Evolutionary conservation across 2,888 invertebrate genomes (phyloP).

Genomic region (Odontocerum albicorne): DNA sequence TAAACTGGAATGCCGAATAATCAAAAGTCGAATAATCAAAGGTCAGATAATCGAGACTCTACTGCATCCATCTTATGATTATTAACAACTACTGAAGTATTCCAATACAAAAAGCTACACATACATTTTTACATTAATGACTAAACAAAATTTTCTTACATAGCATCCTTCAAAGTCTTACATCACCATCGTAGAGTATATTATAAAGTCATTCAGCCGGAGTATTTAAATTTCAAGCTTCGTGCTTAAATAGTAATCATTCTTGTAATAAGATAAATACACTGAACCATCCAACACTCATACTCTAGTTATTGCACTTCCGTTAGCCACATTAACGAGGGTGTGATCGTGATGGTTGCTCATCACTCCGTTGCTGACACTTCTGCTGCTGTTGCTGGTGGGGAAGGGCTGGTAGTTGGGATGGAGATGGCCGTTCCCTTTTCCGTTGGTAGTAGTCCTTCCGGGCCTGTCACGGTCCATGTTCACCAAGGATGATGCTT

Average conservation of each 20-base stretch:
- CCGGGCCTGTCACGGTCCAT: constrained; percentile 22
- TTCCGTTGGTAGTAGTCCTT: constrained; percentile 7
- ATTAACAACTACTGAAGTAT: too few relatives aligned
- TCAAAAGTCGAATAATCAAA: too few relatives aligned
- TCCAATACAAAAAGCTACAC: too few relatives aligned
- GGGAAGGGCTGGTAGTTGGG: background rate
- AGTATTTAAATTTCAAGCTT: constrained; percentile 23
- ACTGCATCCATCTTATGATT: too few relatives aligned
- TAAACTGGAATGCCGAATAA: too few relatives aligned
- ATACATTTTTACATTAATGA: too few relatives aligned
- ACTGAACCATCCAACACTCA: constrained; percentile 33
- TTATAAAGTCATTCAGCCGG: too few relatives aligned
- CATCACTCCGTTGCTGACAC: constrained; percentile 16
- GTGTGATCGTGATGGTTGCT: constrained; percentile 27
- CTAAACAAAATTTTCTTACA: too few relatives aligned
- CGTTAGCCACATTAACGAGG: constrained; percentile 24
- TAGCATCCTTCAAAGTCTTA: too few relatives aligned
- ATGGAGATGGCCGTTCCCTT: background rate
- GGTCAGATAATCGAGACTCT: too few relatives aligned
- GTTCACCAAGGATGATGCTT: constrained; percentile 26
- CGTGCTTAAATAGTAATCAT: constrained; percentile 32
- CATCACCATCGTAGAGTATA: too few relatives aligned
- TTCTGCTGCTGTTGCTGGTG: background rate
- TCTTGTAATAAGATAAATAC: constrained; percentile 35
- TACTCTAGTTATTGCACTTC: constrained; percentile 33